Percentiles rank a stretch among this genome's conserved stretches.
Evolutionary conservation across 92 coral and sea anemone genomes (phyloP).

Genomic region (Palythoa grandiflora): DNA sequence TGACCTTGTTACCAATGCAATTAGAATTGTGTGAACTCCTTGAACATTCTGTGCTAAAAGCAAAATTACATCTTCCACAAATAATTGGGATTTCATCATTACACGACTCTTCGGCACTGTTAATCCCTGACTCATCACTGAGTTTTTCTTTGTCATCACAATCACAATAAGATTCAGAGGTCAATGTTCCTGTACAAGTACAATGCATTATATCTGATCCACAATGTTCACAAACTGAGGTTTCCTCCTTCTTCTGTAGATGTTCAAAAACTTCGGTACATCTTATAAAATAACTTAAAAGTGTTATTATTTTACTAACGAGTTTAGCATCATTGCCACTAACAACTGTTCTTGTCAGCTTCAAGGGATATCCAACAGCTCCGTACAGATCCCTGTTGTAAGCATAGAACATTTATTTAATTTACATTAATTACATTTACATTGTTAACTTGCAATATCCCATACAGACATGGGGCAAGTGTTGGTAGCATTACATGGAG

Average conservation of each 20-base stretch:
- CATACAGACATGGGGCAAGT: too few relatives aligned
- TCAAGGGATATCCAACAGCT: constrained; percentile 86
- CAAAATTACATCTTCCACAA: constrained; percentile 14
- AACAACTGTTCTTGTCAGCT: constrained; percentile 86
- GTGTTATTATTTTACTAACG: constrained; percentile 71
- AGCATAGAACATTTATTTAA: not conserved
- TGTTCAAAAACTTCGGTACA: constrained; percentile 97
- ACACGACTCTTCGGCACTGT: constrained; percentile 2
- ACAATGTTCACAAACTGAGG: not conserved
- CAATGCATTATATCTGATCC: not conserved
- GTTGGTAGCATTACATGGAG: too few relatives aligned
- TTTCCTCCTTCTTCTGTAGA: constrained; percentile 57
- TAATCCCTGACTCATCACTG: constrained; percentile 32
- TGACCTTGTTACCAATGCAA: not conserved
- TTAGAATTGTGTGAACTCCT: constrained; percentile 14
- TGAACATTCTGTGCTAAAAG: constrained; percentile 37
- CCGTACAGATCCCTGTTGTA: constrained; percentile 88
- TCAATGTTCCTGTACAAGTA: not conserved
- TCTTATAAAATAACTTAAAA: constrained; percentile 92
- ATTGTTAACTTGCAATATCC: too few relatives aligned
- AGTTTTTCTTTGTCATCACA: constrained; percentile 28
- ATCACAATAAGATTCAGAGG: not conserved
- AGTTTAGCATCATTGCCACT: constrained; percentile 82
- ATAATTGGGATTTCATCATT: constrained; percentile 25
- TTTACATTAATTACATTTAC: too few relatives aligned